A percentile compares a stretch with the other conserved stretches of the same genome.
phyloP scores from a whole-genome alignment of 2,797 vertebrate genomes.

The Ispidina picta region DNA sequence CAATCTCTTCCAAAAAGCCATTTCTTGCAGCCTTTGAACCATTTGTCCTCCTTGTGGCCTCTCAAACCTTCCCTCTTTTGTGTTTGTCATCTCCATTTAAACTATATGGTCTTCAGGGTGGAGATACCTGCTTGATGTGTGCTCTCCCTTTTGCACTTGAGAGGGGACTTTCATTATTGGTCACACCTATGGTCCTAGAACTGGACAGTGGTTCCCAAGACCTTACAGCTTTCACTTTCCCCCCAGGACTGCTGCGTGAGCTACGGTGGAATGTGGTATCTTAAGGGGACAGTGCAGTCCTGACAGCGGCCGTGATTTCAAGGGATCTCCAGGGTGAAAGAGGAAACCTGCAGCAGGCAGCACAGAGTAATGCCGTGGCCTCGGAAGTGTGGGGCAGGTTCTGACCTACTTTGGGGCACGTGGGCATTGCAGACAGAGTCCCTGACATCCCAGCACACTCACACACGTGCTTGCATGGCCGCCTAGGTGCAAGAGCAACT shows the following conservation, averaged over 20 bases:
- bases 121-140: fast-evolving
- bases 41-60: background rate
- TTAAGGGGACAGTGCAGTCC: constrained; percentile 94
- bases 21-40: background rate
- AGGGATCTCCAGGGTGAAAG: background rate
- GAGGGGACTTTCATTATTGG: background rate
- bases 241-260: constrained; percentile 94
- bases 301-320: constrained; percentile 77
- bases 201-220: background rate
- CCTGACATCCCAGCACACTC: background rate
- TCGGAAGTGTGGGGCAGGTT: background rate
- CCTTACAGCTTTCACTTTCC: background rate
- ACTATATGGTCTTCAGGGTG: background rate
- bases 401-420: background rate
- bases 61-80: fast-evolving
- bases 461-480: background rate
- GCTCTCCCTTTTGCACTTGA: background rate
- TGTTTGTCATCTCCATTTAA: background rate
- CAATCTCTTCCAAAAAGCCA: background rate
- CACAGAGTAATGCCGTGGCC: background rate
- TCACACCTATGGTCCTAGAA: background rate
- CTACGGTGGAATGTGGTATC: constrained; percentile 95
- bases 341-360: constrained; percentile 4
- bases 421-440: background rate
- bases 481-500: background rate